Evolutionary conservation across 1,140 invertebrate species (phyloP).

Genomic region (Thaumetopoea pityocampa): DNA sequence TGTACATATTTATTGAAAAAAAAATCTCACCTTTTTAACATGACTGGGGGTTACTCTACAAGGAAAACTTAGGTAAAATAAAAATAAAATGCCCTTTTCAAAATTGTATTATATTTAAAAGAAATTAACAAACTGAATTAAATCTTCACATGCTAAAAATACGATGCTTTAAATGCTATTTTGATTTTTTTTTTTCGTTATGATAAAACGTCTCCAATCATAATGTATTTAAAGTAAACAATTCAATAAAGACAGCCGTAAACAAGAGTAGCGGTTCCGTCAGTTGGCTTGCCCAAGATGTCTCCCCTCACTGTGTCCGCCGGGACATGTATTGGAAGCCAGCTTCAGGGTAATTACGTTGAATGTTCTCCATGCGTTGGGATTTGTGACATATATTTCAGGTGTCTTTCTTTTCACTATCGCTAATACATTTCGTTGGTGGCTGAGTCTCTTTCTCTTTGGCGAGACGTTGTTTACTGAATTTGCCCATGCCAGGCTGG

Average conservation of each 20-base stretch:
- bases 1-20: too few species aligned
- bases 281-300: slow-evolving; percentile 54
- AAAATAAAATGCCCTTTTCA: slow-evolving; percentile 28
- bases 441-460: slow-evolving; percentile 73
- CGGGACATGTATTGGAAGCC: slow-evolving; percentile 52
- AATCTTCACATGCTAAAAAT: slow-evolving; percentile 59
- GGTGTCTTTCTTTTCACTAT: slow-evolving; percentile 69
- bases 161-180: slow-evolving; percentile 44
- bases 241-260: slow-evolving; percentile 44
- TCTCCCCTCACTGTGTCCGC: slow-evolving; percentile 48
- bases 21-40: too few species aligned
- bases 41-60: too few species aligned
- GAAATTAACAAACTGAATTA: slow-evolving; percentile 65
- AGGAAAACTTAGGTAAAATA: too few species aligned
- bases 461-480: slow-evolving; percentile 81
- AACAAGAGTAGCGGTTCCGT: slow-evolving; percentile 48
- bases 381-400: slow-evolving; percentile 40
- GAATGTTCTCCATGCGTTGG: slow-evolving; percentile 63
- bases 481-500: slow-evolving; percentile 84
- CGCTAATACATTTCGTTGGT: slow-evolving; percentile 41
- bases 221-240: slow-evolving; percentile 51
- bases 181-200: slow-evolving; percentile 42
- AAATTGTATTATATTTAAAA: slow-evolving; percentile 67
- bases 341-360: slow-evolving; percentile 63
- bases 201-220: slow-evolving; percentile 41